phyloP scores from a whole-genome alignment of 2,888 invertebrate genomes.

The Idaea dimidiata region DNA sequence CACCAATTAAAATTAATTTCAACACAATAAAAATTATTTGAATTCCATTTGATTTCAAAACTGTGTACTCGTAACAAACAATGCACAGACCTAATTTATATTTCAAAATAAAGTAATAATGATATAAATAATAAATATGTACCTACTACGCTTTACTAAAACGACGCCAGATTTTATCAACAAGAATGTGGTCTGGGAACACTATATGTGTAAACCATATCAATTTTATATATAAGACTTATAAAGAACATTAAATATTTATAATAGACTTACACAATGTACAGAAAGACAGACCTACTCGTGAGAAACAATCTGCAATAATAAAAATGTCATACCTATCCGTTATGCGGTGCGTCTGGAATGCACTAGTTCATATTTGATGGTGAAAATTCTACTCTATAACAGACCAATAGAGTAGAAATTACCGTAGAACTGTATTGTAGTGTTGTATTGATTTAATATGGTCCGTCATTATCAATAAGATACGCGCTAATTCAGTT shows the following conservation, averaged over 20 bases:
- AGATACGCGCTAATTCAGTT: slow-evolving; percentile 71
- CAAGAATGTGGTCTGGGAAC: background rate
- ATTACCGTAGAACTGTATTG: slow-evolving; percentile 26
- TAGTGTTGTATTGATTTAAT: slow-evolving; percentile 51
- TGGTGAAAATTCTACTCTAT: slow-evolving; percentile 27
- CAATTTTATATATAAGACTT: slow-evolving; percentile 13
- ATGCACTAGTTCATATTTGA: slow-evolving; percentile 16
- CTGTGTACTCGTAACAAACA: background rate
- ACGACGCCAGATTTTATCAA: background rate
- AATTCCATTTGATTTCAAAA: background rate
- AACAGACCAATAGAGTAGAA: slow-evolving; percentile 29
- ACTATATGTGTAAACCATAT: background rate
- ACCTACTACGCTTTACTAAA: background rate
- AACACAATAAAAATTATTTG: background rate
- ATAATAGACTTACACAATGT: slow-evolving; percentile 24
- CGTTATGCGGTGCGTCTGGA: slow-evolving; percentile 39
- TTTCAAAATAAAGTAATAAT: background rate
- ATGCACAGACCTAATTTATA: too few species aligned
- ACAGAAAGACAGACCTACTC: slow-evolving; percentile 33
- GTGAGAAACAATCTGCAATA: slow-evolving; percentile 68
- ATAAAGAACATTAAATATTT: slow-evolving; percentile 25
- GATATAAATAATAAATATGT: slow-evolving; percentile 1
- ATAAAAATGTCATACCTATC: slow-evolving; percentile 65
- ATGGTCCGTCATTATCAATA: slow-evolving; percentile 68
- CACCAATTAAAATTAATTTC: background rate